phyloP scores from a whole-genome alignment of 2,888 invertebrate genomes.

The Ochropleura plecta region DNA sequence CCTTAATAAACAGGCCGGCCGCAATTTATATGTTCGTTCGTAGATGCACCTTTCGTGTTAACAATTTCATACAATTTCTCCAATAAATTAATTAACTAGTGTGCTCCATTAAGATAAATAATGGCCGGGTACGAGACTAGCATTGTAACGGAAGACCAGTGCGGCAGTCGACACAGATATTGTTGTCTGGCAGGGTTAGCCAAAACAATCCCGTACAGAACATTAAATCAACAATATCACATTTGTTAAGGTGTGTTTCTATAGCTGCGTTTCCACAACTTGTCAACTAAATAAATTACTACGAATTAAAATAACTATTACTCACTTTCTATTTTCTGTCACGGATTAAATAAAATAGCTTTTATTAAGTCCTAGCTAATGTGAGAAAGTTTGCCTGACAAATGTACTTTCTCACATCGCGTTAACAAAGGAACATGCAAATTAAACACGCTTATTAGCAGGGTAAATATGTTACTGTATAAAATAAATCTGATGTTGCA shows the following conservation, averaged over 20 bases:
- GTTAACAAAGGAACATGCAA: conserved; percentile 35
- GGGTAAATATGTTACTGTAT: background rate
- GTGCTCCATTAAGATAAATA: conserved; percentile 61
- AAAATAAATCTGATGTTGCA: conserved; percentile 4
- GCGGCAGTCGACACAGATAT: conserved; percentile 61
- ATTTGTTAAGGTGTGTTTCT: conserved; percentile 13
- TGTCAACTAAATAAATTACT: conserved; percentile 31
- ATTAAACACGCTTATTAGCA: background rate
- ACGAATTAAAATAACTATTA: conserved; percentile 27
- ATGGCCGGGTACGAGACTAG: conserved; percentile 51
- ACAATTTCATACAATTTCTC: conserved; percentile 61
- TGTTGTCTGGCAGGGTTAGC: conserved; percentile 60
- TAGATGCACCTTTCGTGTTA: conserved; percentile 54
- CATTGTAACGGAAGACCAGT: conserved; percentile 64
- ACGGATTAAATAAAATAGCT: conserved; percentile 25
- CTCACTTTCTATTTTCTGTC: conserved; percentile 46
- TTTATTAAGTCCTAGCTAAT: conserved; percentile 23
- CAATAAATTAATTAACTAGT: conserved; percentile 57
- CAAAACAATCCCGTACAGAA: conserved; percentile 7
- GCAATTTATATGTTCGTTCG: conserved; percentile 47
- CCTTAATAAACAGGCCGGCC: conserved; percentile 33
- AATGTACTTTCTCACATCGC: conserved; percentile 27
- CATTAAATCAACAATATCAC: conserved; percentile 1
- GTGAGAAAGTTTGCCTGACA: conserved; percentile 37
- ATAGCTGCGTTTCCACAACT: conserved; percentile 5